Evolutionary conservation across 2,797 vertebrate genomes (phyloP).

Genomic region (Oreonectes daqikongensis): DNA sequence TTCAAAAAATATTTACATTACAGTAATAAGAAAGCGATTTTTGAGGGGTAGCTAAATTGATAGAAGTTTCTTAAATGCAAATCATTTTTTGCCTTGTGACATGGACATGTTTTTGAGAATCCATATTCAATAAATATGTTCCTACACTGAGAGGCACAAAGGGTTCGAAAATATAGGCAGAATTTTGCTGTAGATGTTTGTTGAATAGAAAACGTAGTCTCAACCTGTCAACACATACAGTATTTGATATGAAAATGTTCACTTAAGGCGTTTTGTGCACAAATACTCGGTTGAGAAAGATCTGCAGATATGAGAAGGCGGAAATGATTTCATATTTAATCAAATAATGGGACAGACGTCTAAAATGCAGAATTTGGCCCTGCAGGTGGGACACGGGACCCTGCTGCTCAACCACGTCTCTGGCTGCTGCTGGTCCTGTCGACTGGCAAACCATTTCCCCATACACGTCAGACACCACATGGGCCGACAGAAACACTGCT

Average conservation of each 20-base stretch:
- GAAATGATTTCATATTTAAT: conserved; percentile 52
- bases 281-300: neutral
- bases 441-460: conserved; percentile 96
- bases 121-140: neutral
- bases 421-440: conserved; percentile 89
- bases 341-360: conserved; percentile 85
- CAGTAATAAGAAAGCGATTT: too few species aligned
- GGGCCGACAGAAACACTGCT: conserved; percentile 90
- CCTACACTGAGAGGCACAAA: conserved; percentile 4
- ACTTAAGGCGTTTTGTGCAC: neutral
- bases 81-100: too few species aligned
- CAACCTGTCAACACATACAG: neutral
- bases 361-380: conserved; percentile 91
- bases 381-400: conserved; percentile 93
- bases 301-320: neutral
- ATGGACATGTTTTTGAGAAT: too few species aligned
- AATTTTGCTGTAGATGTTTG: neutral
- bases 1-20: too few species aligned
- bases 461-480: conserved; percentile 97
- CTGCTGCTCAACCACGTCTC: conserved; percentile 92
- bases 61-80: too few species aligned
- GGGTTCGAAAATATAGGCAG: neutral
- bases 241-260: neutral
- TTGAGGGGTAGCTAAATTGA: too few species aligned
- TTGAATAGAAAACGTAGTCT: too few species aligned